Evolutionary conservation across 2,888 invertebrate genomes (phyloP), one percentile per base, ranked within the genome.

Genomic region (Drosophila subsilvestris): DNA sequence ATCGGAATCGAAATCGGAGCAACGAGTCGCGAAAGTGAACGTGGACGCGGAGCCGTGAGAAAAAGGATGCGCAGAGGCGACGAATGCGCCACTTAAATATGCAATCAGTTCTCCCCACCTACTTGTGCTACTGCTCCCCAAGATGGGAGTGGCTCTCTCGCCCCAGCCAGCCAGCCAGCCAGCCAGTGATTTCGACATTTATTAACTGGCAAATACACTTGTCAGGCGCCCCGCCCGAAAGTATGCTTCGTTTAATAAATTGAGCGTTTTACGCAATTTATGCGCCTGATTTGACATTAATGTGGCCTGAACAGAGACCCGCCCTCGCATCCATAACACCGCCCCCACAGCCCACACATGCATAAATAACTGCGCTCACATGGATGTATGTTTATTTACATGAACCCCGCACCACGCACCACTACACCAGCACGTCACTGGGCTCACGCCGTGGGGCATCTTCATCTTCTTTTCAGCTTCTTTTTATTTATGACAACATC

Each of bases 211-310:
- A 71, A 69, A 85, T 69, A 84, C 85, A 85, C 85, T 82, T 88
- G 89, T 87, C 86, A 71, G 32, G 56, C 32, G 25, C 25, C 5
- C 58, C 68, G 47, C 58, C 58, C 67, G 45, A 56, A 63, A 70
- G 75, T 70, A 77, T 65, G 85, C 75, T 76, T 79, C 81, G 79
- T 88, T 88, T 73, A 89, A 87, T 89, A 90, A 90, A 90, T 89
- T 87, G 88, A 86, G 83, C 88, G 80, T 84, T 88, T 86, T 82
- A 83, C 79, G 88, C 84, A 82, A 87, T 90, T 89, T 85, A 90
- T 90, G 81, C 89, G 85, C 74, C 88, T 90, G 89, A 90, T 90
- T 88, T 90, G 89, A 90, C 90, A 86, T 89, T 90, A 91, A 90
- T 90, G 90, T 88, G 80, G 78, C 81, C 82, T 81, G 83, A 90